These are phyloP conservation scores for Acanthurus tractus DNA, from an alignment of 2,797 vertebrate genomes.

Conservation along the genomic window DNA sequence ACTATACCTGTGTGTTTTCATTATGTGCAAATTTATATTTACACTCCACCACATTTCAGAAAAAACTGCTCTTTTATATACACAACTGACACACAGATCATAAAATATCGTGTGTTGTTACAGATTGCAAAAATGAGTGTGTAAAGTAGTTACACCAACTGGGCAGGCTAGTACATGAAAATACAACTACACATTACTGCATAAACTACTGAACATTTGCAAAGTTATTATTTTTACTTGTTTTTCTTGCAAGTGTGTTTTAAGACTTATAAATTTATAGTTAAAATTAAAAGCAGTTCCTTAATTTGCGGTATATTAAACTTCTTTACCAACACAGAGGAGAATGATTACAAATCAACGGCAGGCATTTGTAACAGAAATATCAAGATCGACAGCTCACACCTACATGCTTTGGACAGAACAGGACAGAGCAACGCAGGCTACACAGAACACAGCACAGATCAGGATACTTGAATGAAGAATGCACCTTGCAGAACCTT, in stretches of 20 bases:
- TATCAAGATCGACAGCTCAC: conserved; percentile 7
- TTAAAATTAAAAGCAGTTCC: no score
- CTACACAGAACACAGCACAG: neutral
- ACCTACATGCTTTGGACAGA: neutral
- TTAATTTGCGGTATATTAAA: no score
- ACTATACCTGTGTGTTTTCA: neutral
- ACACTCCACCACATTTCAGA: neutral
- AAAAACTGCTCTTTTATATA: neutral
- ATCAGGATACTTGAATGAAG: conserved; percentile 6
- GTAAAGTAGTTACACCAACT: neutral
- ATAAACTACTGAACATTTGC: neutral
- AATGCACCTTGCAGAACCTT: neutral
- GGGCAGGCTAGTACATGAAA: neutral
- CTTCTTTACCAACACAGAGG: no score
- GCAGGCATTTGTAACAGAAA: neutral
- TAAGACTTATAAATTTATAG: no score
- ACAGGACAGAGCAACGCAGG: neutral
- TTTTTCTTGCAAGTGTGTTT: neutral
- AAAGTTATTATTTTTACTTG: neutral
- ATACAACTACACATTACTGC: neutral
- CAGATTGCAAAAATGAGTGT: neutral
- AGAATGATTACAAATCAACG: conserved; percentile 13
- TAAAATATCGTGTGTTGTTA: neutral
- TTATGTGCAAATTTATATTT: neutral
- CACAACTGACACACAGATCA: neutral